phyloP scores from a whole-genome alignment of 2,888 invertebrate species.

The Oeneis ivallda region DNA sequence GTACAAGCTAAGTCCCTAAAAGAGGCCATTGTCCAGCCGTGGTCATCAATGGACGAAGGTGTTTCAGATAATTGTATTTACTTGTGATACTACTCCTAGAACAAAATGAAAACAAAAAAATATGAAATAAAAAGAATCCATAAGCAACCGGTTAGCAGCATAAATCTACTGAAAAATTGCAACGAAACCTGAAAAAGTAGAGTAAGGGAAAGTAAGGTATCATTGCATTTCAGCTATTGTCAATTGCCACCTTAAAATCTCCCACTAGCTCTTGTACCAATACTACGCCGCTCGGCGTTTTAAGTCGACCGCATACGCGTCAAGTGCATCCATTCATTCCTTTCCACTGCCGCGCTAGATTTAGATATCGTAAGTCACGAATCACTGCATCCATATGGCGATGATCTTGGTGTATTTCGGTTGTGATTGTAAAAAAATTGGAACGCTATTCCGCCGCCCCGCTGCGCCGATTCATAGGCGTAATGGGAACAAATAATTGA shows the following conservation, averaged over 20 bases:
- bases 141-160: too few species aligned
- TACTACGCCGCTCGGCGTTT: conserved; percentile 40
- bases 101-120: too few species aligned
- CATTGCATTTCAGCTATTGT: too few species aligned
- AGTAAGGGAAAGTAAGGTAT: too few species aligned
- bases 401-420: conserved; percentile 19
- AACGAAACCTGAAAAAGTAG: too few species aligned
- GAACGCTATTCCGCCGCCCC: not conserved
- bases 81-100: too few species aligned
- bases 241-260: not conserved
- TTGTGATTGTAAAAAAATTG: conserved; percentile 21
- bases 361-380: conserved; percentile 45
- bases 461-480: not conserved
- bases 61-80: too few species aligned
- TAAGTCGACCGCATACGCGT: conserved; percentile 51
- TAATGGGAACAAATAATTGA: not conserved
- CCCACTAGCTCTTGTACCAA: conserved; percentile 2
- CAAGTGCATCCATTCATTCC: conserved; percentile 70
- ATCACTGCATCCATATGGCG: conserved; percentile 30
- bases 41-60: too few species aligned
- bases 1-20: too few species aligned
- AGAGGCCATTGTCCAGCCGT: too few species aligned
- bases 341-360: conserved; percentile 46
- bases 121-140: too few species aligned
- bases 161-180: too few species aligned